phyloP scores from a whole-genome alignment of 2,888 invertebrate genomes.

The Aphidoletes aphidimyza region DNA sequence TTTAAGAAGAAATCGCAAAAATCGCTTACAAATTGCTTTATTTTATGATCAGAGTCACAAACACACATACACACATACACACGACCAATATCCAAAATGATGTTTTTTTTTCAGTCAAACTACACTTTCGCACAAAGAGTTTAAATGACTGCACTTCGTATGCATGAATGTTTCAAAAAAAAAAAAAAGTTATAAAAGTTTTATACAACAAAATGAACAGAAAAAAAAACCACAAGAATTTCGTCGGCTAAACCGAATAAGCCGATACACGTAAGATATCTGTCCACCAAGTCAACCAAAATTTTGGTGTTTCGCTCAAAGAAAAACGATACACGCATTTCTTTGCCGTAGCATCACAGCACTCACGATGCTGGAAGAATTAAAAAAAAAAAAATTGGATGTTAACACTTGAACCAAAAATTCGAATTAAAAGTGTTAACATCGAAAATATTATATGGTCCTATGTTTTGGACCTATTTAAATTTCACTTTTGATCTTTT shows the following conservation, averaged over 20 bases:
- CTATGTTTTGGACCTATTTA: background rate
- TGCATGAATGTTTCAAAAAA: constrained; percentile 8
- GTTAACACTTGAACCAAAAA: background rate
- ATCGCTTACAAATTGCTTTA: constrained; percentile 2
- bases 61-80: background rate
- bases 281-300: too few species aligned
- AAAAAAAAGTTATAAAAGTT: background rate
- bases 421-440: background rate
- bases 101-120: background rate
- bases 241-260: background rate
- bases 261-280: background rate
- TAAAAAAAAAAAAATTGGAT: background rate
- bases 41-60: background rate
- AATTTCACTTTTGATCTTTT: background rate
- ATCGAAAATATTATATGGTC: background rate
- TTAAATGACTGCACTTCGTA: constrained; percentile 1
- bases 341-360: constrained; percentile 10
- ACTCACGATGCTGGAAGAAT: too few species aligned
- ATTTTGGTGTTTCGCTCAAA: background rate
- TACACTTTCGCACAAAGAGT: constrained; percentile 24
- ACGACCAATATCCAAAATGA: background rate
- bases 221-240: background rate
- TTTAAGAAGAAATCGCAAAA: too few species aligned
- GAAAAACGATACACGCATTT: background rate
- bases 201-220: background rate